Conservation (phyloP, 2,113 vertebrate species). For the Acrocephalus arundinaceus region DNA sequence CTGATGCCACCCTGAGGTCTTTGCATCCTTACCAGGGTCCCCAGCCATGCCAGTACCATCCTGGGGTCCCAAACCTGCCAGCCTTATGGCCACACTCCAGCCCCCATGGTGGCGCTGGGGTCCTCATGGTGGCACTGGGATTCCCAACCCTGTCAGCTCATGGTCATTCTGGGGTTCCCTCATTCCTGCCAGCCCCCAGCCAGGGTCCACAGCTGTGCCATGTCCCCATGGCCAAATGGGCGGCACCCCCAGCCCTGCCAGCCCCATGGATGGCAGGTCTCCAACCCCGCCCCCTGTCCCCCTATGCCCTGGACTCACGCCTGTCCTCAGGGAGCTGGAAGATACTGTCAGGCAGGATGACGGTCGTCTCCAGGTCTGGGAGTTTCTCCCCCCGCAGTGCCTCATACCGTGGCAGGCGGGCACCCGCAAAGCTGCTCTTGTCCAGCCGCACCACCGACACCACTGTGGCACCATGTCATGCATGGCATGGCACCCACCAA, state of each 20-base stretch:
- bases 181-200: neutral
- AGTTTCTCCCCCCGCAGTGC: slow-evolving; percentile 83
- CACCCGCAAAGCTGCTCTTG: slow-evolving; percentile 85
- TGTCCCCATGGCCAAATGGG: neutral
- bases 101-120: neutral
- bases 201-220: neutral
- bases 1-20: neutral
- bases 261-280: neutral
- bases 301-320: neutral
- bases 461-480: slow-evolving; percentile 53
- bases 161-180: neutral
- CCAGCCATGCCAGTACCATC: neutral
- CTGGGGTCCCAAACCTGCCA: neutral
- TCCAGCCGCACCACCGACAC: slow-evolving; percentile 91
- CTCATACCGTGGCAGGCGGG: slow-evolving; percentile 87
- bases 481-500: neutral
- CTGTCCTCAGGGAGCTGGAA: slow-evolving; percentile 74
- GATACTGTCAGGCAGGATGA: slow-evolving; percentile 87
- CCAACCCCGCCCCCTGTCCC: neutral
- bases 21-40: neutral
- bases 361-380: slow-evolving; percentile 82
- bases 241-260: neutral
- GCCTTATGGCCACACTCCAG: neutral
- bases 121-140: neutral
- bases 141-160: neutral